These are phyloP conservation scores for Chrysodeixis includens DNA, from an alignment of 2,888 invertebrate genomes.

Conservation along the genomic window DNA sequence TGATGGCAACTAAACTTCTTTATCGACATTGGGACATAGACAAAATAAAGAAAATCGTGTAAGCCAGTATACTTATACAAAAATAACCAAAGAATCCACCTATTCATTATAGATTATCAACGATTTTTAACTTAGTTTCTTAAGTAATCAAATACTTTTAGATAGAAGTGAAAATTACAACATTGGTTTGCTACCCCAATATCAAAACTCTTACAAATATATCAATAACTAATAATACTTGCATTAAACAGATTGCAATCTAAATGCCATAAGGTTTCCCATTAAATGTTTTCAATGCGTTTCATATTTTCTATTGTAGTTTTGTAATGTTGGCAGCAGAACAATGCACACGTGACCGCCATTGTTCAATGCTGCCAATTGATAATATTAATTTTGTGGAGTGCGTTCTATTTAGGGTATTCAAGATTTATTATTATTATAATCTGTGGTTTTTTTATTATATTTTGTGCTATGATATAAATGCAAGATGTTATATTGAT, in stretches of 20 bases:
- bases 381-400: conserved; percentile 61
- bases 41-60: no score
- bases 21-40: no score
- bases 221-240: conserved; percentile 48
- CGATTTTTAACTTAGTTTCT: no score
- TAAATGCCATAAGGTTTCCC: conserved; percentile 70
- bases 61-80: no score
- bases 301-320: conserved; percentile 73
- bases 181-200: background rate
- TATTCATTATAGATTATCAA: no score
- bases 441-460: background rate
- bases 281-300: conserved; percentile 71
- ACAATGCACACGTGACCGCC: conserved; percentile 68
- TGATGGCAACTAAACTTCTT: no score
- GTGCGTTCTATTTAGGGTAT: conserved; percentile 46
- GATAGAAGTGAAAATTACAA: no score
- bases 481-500: conserved; percentile 3
- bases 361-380: conserved; percentile 76
- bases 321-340: conserved; percentile 51
- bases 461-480: background rate
- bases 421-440: no score
- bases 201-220: conserved; percentile 34
- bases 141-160: no score
- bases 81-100: no score
- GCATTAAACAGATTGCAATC: conserved; percentile 62